Base-by-base conservation (phyloP, 2,797 vertebrate genomes). In the Anolis apletophallus region DNA sequence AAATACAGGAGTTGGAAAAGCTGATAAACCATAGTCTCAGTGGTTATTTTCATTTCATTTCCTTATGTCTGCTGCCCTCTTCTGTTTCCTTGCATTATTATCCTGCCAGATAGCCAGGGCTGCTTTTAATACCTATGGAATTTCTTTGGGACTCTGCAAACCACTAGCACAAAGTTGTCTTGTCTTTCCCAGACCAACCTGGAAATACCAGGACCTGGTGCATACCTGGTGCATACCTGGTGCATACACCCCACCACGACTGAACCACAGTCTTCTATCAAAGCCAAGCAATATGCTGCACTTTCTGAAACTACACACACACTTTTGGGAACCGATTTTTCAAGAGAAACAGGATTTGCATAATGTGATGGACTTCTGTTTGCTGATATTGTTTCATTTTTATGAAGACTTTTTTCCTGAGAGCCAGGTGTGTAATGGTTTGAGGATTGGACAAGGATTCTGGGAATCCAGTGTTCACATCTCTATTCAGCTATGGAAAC, bases 11-110 rank as follows among this genome's bases (percentile, higher is more conserved):
- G 50, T 13, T 34, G 46, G 9, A 29, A 46, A 23, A 57, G 17
- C 13, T 29, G 40, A 12, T 11, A 46, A 73, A 32, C 9, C 5
- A 17, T n/a, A 55, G 46, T 23, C 69, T 52, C 32, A 10, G 67
- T 40, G 21, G 26, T 68, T 14, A 1, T 52, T 36, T 61, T 2
- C n/a, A 5, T 46, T 26, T 10, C 54, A 83, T 76, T 75, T 85
- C 40, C 54, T 76, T 75, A 81, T 59, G 75, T 83, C 80, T 89
- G 69, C 67, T 72, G 88, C 88, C 88, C 88, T 89, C 88, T 83
- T n/a, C 59, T 80, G 88, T 68, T 50, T 64, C 61, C 61, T 64
- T 67, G 59, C 16, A 71, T 59, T 54, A 17, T 50, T 36, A 21
- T 34, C 52, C 57, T 19, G 8, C 52, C 50, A 55, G 54, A 50